Percentiles rank a stretch among this genome's conserved stretches.
Evolutionary conservation across 2,113 vertebrate genomes (phyloP).

Genomic region (Trinectes maculatus): DNA sequence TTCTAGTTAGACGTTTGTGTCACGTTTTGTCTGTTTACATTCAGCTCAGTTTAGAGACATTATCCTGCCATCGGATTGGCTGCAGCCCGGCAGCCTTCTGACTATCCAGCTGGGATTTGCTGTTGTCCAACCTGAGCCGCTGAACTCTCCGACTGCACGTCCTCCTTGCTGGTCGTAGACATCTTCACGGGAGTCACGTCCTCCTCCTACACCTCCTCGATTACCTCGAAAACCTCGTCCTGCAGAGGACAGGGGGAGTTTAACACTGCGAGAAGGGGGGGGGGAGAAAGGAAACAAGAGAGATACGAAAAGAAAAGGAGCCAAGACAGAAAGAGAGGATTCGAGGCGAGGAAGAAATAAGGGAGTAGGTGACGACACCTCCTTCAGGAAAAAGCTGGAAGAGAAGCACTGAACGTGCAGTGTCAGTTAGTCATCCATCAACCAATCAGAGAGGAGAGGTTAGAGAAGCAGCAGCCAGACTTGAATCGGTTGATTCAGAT

Average conservation of each 20-base stretch:
- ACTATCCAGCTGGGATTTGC: constrained; percentile 36
- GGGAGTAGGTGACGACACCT: not conserved
- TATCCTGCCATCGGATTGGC: constrained; percentile 28
- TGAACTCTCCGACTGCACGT: constrained; percentile 67
- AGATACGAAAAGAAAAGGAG: not conserved
- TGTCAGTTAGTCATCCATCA: constrained; percentile 47
- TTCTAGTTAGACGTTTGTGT: too few species aligned
- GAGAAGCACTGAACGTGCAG: constrained; percentile 24
- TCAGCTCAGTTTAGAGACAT: not conserved
- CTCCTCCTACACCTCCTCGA: constrained; percentile 80
- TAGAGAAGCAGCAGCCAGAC: constrained; percentile 9
- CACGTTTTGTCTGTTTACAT: not conserved
- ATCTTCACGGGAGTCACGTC: constrained; percentile 88
- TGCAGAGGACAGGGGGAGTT: constrained; percentile 82
- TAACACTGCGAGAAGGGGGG: constrained; percentile 42
- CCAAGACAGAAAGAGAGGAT: not conserved
- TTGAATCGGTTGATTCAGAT: not conserved
- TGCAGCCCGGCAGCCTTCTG: constrained; percentile 10
- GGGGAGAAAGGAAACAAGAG: not conserved
- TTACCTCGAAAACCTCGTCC: constrained; percentile 85
- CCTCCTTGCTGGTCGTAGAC: constrained; percentile 81
- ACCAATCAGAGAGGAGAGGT: constrained; percentile 42
- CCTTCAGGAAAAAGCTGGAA: constrained; percentile 21
- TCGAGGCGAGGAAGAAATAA: not conserved
- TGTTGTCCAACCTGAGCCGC: constrained; percentile 37